Evolutionary conservation across 2,113 vertebrate genomes (phyloP), one percentile per base, ranked within the genome.

Genomic region (Acrocephalus arundinaceus): DNA sequence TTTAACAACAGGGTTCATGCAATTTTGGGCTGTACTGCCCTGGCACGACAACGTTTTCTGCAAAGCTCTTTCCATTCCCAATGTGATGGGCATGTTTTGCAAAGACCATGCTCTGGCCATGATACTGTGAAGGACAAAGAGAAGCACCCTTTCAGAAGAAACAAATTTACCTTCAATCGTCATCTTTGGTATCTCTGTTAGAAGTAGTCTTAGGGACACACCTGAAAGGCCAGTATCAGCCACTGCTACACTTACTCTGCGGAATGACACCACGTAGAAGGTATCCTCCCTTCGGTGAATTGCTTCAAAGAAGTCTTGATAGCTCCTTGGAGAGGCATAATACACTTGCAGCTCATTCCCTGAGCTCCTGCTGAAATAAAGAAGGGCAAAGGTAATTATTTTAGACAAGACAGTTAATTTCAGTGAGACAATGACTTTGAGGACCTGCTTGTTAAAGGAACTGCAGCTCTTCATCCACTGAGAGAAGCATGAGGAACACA

Each of bases 221-320:
- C 4, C 33, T 3, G 31, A 45, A 18, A 87, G 19, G n/a, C 9
- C 49, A 84, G 49, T 7, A 49, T 1, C 46, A 92, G 49, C 20
- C 85, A 41, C 11, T 54, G n/a, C n/a, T 27, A 8, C 41, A 98
- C 98, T 98, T 95, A 99, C 99, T 98, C 98, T 98, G 81, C 99
- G 98, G 97, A 99, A 99, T 21, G 99, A 99, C 84, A 99, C 99
- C 11, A 99, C 98, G 9, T 99, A 99, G 97, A 99, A 99, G 0
- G 99, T 99, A 96, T 99, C 99, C 14, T 98, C 98, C 52, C 98
- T 98, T 43, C 99, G 98, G 93, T 95, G 98, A 95, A 99, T 97
- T 84, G 99, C 99, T 88, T 99, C 99, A 33, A 99, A 99, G 87
- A 99, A 99, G 85, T 99, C 98, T 35, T 98, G 98, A 90, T 99